A percentile compares a stretch with the other conserved stretches of the same genome.
These are phyloP conservation scores for Ceraclea dissimilis DNA, from an alignment of 2,888 invertebrate species.

Conservation along the genomic window DNA sequence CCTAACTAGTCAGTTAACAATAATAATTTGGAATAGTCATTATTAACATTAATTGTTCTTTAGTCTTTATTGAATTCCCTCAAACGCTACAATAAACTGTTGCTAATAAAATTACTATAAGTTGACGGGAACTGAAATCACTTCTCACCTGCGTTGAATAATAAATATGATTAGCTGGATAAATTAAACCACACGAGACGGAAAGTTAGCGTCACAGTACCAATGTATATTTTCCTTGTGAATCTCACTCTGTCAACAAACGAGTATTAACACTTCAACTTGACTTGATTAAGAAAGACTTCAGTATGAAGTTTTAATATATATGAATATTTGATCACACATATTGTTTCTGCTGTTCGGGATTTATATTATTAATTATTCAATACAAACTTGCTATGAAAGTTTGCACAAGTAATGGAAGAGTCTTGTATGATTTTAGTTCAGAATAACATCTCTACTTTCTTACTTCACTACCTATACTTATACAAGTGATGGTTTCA, in stretches of 20 bases:
- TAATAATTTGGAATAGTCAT: too few relatives aligned
- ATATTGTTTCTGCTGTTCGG: neutral
- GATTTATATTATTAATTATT: slow-evolving; percentile 10
- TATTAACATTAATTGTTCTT: too few relatives aligned
- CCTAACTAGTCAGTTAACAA: too few relatives aligned
- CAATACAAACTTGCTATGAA: neutral
- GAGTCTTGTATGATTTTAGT: slow-evolving; percentile 12
- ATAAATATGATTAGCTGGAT: neutral
- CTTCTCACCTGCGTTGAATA: neutral
- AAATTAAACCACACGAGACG: neutral
- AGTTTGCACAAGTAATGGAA: slow-evolving; percentile 17
- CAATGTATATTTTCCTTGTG: neutral
- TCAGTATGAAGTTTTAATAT: slow-evolving; percentile 21
- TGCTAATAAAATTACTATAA: too few relatives aligned
- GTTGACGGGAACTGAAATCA: too few relatives aligned
- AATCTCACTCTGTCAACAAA: slow-evolving; percentile 10
- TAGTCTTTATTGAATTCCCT: too few relatives aligned
- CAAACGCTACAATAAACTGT: too few relatives aligned
- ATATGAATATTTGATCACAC: slow-evolving; percentile 14
- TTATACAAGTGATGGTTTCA: too few relatives aligned
- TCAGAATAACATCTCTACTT: too few relatives aligned
- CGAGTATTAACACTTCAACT: slow-evolving; percentile 15
- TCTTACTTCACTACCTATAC: too few relatives aligned
- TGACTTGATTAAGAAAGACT: slow-evolving; percentile 9
- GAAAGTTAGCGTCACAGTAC: neutral